These are phyloP conservation scores for Myotis brandtii DNA, from an alignment of 2,113 vertebrate species.

Conservation along the genomic window DNA sequence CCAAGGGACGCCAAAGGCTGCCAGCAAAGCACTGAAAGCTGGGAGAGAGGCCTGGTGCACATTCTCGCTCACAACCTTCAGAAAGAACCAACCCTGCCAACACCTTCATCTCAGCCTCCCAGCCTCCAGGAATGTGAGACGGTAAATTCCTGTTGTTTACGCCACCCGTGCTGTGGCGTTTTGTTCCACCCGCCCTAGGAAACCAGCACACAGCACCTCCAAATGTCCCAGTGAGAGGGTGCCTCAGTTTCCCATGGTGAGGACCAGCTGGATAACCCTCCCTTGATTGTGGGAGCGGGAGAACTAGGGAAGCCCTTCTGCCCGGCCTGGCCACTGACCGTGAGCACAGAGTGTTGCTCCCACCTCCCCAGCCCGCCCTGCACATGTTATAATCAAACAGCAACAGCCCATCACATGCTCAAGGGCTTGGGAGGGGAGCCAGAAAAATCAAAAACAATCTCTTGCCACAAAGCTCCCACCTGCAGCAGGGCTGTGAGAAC, in stretches of 20 bases:
- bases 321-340: neutral
- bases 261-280: neutral
- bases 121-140: neutral
- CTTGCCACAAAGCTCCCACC: constrained; percentile 50
- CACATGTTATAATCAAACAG: neutral
- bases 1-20: neutral
- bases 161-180: neutral
- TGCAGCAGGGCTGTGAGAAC: constrained; percentile 35
- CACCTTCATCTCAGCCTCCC: neutral
- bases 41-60: neutral
- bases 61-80: neutral
- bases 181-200: neutral
- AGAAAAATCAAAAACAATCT: neutral
- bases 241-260: neutral
- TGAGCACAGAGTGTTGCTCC: neutral
- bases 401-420: neutral
- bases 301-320: neutral
- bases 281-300: neutral
- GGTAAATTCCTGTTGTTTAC: neutral
- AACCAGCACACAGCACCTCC: fast-evolving
- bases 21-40: neutral
- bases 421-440: neutral
- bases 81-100: neutral
- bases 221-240: neutral
- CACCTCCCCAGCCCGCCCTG: neutral